Conservation (phyloP, 2,797 vertebrate species). For the Glossophaga mutica region DNA sequence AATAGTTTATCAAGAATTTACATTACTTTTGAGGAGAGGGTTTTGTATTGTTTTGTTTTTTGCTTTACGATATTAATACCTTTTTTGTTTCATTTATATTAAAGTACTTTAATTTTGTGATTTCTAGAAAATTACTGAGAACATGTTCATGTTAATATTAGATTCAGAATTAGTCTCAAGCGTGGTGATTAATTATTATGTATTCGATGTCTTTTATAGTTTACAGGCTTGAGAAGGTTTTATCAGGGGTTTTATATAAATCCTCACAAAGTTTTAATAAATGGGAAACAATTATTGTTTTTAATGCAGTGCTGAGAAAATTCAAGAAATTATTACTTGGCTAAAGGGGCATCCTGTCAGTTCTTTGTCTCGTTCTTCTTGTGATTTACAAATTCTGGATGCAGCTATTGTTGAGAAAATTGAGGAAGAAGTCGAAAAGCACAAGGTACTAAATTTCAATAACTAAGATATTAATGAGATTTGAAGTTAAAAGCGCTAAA, state of each 20-base stretch:
- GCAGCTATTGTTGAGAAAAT: slow-evolving; percentile 93
- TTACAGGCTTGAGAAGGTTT: slow-evolving; percentile 15
- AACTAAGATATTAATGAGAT: neutral
- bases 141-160: neutral
- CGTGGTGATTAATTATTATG: slow-evolving; percentile 2
- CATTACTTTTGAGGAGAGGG: neutral
- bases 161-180: neutral
- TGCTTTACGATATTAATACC: slow-evolving; percentile 17
- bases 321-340: slow-evolving; percentile 95
- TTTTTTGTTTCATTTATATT: slow-evolving; percentile 20
- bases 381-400: slow-evolving; percentile 96
- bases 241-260: slow-evolving; percentile 11
- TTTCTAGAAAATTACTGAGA: slow-evolving; percentile 12
- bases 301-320: slow-evolving; percentile 90
- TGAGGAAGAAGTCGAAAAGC: slow-evolving; percentile 93
- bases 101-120: neutral
- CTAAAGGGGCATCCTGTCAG: slow-evolving; percentile 94
- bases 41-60: neutral
- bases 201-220: neutral
- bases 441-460: slow-evolving; percentile 85
- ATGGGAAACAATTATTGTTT: slow-evolving; percentile 53
- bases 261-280: slow-evolving; percentile 51
- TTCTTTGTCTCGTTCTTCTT: slow-evolving; percentile 91
- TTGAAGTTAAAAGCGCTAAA: slow-evolving; percentile 51
- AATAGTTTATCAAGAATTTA: neutral